phyloP scores from a whole-genome alignment of 2,113 vertebrate genomes.

The Formicarius rufipectus region DNA sequence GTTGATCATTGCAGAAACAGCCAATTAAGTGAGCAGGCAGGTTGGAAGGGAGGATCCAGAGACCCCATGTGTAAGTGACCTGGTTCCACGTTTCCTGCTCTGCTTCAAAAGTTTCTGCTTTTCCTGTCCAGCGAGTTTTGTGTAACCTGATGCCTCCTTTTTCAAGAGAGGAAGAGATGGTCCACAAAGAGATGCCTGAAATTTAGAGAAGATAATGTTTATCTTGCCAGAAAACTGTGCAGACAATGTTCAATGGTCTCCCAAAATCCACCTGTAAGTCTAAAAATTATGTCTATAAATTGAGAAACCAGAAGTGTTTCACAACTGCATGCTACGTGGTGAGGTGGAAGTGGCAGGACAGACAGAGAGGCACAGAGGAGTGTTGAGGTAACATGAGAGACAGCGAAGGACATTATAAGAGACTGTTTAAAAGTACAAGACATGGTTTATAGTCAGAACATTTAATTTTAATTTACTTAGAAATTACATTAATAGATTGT shows the following conservation, averaged over 20 bases:
- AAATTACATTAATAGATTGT: slow-evolving; percentile 55
- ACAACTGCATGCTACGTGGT: background rate
- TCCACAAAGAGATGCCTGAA: background rate
- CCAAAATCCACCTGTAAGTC: background rate
- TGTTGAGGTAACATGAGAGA: background rate
- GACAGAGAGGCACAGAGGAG: background rate
- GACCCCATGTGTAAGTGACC: background rate
- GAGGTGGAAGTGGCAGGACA: background rate
- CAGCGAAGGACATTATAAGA: background rate
- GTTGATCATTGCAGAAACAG: background rate
- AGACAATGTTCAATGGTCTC: background rate
- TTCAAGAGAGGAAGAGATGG: background rate
- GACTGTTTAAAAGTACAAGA: background rate
- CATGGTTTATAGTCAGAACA: background rate
- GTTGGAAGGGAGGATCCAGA: background rate
- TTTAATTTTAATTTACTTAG: slow-evolving; percentile 48
- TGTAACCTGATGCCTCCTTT: background rate
- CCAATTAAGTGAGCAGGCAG: background rate
- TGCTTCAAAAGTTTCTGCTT: background rate
- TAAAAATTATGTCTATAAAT: background rate
- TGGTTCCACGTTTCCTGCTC: background rate
- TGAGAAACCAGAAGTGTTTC: background rate
- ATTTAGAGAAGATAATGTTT: background rate
- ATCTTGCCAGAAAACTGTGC: background rate
- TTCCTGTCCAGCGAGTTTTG: background rate